Evolutionary conservation across 2,888 invertebrate species (phyloP).

Genomic region (Yponomeuta sedellus): DNA sequence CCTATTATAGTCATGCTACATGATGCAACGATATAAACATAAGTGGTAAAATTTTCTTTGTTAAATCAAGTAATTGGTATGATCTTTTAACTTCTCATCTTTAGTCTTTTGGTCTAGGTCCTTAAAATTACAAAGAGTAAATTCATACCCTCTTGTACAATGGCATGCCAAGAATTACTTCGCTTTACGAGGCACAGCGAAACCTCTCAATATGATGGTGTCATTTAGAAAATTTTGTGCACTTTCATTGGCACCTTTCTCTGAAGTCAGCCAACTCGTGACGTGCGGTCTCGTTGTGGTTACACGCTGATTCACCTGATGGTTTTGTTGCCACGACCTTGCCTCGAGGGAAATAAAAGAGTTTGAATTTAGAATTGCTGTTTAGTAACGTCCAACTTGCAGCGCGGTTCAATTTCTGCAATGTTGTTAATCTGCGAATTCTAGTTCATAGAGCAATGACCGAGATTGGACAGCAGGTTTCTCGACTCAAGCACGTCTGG

Average conservation of each 20-base stretch:
- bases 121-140: no score
- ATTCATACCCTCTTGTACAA: no score
- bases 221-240: slow-evolving; percentile 19
- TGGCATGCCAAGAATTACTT: background rate
- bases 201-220: slow-evolving; percentile 1
- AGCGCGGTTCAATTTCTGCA: background rate
- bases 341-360: background rate
- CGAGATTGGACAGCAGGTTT: background rate
- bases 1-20: background rate
- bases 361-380: background rate
- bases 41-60: background rate
- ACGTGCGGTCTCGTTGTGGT: slow-evolving; percentile 10
- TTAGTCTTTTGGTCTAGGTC: no score
- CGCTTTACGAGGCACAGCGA: slow-evolving; percentile 1
- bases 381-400: background rate
- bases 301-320: background rate
- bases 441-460: background rate
- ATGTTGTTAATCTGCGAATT: background rate
- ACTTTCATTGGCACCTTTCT: slow-evolving; percentile 38
- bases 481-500: background rate
- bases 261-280: slow-evolving; percentile 17
- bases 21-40: background rate
- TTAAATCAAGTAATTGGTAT: background rate
- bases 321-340: background rate
- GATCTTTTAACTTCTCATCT: no score